Conservation (phyloP, 35 echinoderm and acorn worm species). For the Ophioderma brevispina region DNA sequence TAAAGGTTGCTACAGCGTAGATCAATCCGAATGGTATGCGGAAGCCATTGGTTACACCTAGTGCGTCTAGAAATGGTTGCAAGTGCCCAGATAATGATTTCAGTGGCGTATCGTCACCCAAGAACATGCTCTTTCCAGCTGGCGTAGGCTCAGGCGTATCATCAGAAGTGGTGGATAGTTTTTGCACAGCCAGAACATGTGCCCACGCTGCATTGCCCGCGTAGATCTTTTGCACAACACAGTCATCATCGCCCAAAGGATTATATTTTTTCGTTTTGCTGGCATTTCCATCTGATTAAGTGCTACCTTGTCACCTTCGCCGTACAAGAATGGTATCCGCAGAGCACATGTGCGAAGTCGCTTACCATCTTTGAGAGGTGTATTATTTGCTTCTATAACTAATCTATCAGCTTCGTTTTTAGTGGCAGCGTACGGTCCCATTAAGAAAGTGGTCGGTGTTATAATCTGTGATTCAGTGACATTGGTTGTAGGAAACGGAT, state of each 20-base stretch:
- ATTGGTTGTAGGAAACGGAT: not conserved
- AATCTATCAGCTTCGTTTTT: not conserved
- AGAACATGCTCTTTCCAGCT: not conserved
- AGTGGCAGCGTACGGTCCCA: not conserved
- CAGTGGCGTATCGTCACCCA: not conserved
- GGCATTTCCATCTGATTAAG: not conserved
- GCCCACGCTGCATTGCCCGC: not conserved
- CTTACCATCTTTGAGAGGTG: not conserved
- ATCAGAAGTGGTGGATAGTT: not conserved
- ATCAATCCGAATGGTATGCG: not conserved
- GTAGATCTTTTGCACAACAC: not conserved
- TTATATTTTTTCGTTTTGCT: not conserved
- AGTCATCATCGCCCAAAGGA: not conserved
- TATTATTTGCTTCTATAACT: not conserved
- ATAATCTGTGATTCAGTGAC: not conserved
- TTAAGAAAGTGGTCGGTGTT: not conserved
- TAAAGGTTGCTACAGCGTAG: not conserved
- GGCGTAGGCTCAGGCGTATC: not conserved
- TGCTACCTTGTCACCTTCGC: not conserved
- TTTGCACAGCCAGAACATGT: not conserved
- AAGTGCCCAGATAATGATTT: not conserved
- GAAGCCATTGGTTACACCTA: not conserved
- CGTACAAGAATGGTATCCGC: not conserved
- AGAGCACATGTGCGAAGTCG: not conserved
- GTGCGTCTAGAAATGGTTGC: not conserved